Evolutionary conservation across 2,888 invertebrate species (phyloP), one percentile per base, ranked within the genome.

Genomic region (Macroteleia sp.): DNA sequence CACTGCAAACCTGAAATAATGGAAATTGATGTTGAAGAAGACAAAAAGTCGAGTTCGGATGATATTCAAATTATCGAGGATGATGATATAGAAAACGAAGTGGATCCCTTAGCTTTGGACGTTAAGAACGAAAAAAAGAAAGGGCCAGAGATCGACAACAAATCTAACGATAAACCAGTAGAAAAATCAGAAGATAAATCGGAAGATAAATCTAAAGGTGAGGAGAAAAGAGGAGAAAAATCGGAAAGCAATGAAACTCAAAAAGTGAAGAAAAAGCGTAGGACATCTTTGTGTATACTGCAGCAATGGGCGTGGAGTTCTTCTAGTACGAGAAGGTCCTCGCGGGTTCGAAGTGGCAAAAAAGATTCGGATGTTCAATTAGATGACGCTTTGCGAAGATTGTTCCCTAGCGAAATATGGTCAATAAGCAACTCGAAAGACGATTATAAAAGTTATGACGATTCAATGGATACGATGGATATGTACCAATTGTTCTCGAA

Each of bases 231-330:
- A 80, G 82, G 77, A 10, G 92, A 92, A 14, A 75, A 69, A 8
- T 2, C 28, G 0, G 75, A 94, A 93, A 85, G 32, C 25, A 89
- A 91, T 36, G 91, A 92, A 25, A 93, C 92, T 69, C 93, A 93
- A 82, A 90, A 91, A 41, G 91, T 93, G 8, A 93, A 92, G 1
- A 93, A 96, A 82, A 92, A 96, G n/a, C 92, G 96, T 75, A 94
- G 96, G 34, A 96, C 95, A 90, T 94, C 95, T 25, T 91, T 96
- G 10, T 94, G 94, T 50, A 94, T 94, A 82, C 90, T 96, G 17
- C 94, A 96, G 83, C 95, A 95, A 82, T 96, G 96, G 95, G 95
- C 95, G 54, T 96, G 96, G 95, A 96, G 95, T 82, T 93, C 93
- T 57, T 95, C 90, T 76, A 89, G 82, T 56, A 89, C 88, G 80